Evolutionary conservation across 2,113 vertebrate species (phyloP).

Genomic region (Anser brachyrhynchus): DNA sequence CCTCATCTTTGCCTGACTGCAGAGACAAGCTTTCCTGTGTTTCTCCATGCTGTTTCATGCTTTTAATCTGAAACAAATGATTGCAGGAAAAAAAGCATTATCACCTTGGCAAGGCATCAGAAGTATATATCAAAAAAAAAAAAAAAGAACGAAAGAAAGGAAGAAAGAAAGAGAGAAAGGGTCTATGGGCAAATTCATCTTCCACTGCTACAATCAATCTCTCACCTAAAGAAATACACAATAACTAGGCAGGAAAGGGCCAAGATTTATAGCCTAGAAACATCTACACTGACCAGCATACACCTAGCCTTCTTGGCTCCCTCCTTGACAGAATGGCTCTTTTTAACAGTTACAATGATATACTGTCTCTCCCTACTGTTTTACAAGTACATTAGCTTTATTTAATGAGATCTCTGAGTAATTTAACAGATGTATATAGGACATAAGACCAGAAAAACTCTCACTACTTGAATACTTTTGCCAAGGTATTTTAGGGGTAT

Average conservation of each 20-base stretch:
- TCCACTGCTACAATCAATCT: conserved; percentile 98
- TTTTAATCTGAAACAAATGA: conserved; percentile 98
- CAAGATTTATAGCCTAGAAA: conserved; percentile 97
- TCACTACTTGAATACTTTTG: conserved; percentile 80
- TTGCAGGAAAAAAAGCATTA: conserved; percentile 74
- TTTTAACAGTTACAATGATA: conserved; percentile 94
- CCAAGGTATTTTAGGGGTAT: conserved; percentile 75
- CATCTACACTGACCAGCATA: conserved; percentile 98
- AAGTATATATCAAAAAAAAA: conserved; percentile 52
- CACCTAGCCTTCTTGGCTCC: conserved; percentile 89
- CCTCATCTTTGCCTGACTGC: conserved; percentile 63
- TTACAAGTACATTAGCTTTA: conserved; percentile 99
- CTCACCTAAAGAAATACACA: conserved; percentile 99
- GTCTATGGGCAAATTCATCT: conserved; percentile 98
- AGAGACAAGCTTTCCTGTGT: conserved; percentile 55
- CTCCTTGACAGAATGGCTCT: conserved; percentile 84
- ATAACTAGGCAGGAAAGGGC: conserved; percentile 98
- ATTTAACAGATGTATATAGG: conserved; percentile 94
- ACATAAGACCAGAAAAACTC: conserved; percentile 85
- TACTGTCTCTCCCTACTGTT: conserved; percentile 97
- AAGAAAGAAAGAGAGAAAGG: conserved; percentile 81
- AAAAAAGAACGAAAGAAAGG: conserved; percentile 56
- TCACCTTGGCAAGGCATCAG: conserved; percentile 80
- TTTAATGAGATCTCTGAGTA: conserved; percentile 98
- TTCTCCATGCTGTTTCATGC: conserved; percentile 77